Base-by-base conservation (phyloP, 92 coral and sea anemone genomes). In the Muricea muricata region DNA sequence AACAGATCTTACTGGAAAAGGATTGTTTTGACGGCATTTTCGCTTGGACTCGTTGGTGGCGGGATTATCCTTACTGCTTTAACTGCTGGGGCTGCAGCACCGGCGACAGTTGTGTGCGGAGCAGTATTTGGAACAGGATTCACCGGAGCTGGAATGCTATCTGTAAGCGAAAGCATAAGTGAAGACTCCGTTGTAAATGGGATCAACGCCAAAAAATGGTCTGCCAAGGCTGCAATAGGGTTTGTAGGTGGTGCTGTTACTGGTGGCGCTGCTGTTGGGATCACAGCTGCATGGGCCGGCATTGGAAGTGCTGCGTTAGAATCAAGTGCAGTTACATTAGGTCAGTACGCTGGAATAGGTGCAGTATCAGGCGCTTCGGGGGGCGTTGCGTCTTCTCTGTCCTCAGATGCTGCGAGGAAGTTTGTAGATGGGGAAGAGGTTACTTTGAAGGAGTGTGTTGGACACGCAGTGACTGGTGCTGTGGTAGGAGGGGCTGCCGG, bases 261-360 rank as follows among this genome's bases (percentile, higher is more conserved):
- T 8, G 90, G 90, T 14, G 92, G 92, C 3, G 84, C 81, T 1
- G 93, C 75, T 7, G 90, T 39, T 12, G 87, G 87, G 23, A 81
- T 86, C 31, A 39, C 93, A 1, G 85, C 82, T 21, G 84, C 50
- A 24, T 78, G 61, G 9, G 87, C 82, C 5, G 20, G 46, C 4
- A 86, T 65, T 37, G 84, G 86, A 17, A 86, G 79, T 52, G 12
- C 54, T 6, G 52, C 46, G 0, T 26, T 86, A 11, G 54, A 4
- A 37, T 63, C 37, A 69, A 61, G 29, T 37, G 85, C 39, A 20
- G 45, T 12, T 18, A 30, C 58, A 23, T 31, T 35, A 23, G 24
- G 33, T 33, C 12, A 41, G 9, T 65, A 63, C 25, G 29, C 45
- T 37, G 74, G 54, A 4, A 39, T 61, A 12, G 85, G 85, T 15